Conservation (phyloP, 2,888 invertebrate genomes). For the Rutpela maculata region DNA sequence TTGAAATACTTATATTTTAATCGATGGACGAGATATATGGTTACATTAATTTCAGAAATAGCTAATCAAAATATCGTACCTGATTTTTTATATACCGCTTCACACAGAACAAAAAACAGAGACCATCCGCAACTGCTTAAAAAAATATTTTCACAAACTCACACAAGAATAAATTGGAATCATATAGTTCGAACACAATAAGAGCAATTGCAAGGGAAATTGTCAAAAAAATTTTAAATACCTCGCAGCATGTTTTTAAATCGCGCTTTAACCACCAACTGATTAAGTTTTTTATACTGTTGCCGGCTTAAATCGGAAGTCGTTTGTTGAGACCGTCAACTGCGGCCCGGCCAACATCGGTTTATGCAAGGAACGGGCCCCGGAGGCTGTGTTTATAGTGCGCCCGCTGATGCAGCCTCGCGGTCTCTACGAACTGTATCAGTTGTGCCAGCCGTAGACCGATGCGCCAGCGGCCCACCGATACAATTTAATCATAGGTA, state of each 20-base stretch:
- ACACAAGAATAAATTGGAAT: constrained; percentile 3
- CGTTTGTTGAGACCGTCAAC: constrained; percentile 54
- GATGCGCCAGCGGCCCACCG: constrained; percentile 20
- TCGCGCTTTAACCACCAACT: constrained; percentile 50
- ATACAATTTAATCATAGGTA: not conserved
- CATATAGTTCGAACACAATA: not conserved
- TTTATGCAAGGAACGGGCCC: constrained; percentile 44
- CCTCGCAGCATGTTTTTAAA: constrained; percentile 38
- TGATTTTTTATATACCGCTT: not conserved
- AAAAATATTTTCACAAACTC: constrained; percentile 11
- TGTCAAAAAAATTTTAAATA: constrained; percentile 5
- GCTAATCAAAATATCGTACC: not conserved
- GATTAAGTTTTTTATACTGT: constrained; percentile 52
- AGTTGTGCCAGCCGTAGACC: not conserved
- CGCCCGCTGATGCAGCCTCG: constrained; percentile 28
- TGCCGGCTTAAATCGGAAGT: constrained; percentile 59
- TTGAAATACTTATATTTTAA: too few relatives aligned
- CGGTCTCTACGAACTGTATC: constrained; percentile 21
- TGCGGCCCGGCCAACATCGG: constrained; percentile 41
- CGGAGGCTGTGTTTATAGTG: constrained; percentile 45
- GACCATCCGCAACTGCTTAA: not conserved
- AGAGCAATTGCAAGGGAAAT: not conserved
- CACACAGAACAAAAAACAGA: not conserved
- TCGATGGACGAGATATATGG: too few relatives aligned
- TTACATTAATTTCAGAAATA: too few relatives aligned